A percentile compares a stretch with the other conserved stretches of the same genome.
Conservation (phyloP, 2,113 vertebrate genomes). For the Odontesthes bonariensis region DNA sequence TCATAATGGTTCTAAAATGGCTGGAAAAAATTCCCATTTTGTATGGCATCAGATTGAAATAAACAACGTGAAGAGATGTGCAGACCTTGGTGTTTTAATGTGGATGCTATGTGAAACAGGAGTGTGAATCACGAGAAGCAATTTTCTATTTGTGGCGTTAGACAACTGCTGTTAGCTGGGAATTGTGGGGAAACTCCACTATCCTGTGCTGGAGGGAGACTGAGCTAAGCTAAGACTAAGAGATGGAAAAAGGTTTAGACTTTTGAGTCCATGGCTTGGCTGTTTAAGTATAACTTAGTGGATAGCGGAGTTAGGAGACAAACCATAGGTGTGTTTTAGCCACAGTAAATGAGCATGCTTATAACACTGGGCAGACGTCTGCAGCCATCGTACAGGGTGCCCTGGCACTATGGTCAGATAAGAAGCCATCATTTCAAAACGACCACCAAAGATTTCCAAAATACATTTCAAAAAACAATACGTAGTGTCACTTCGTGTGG, state of each 20-base stretch:
- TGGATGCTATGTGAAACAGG: background rate
- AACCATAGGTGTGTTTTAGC: background rate
- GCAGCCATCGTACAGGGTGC: background rate
- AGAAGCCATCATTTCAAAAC: background rate
- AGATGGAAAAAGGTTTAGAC: background rate
- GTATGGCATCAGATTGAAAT: too few relatives aligned
- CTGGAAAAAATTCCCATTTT: too few relatives aligned
- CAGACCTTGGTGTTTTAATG: background rate
- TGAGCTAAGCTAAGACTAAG: too few relatives aligned
- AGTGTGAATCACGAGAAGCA: background rate
- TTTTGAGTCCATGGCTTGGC: background rate
- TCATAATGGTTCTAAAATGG: too few relatives aligned
- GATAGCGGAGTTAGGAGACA: background rate
- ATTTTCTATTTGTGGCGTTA: background rate
- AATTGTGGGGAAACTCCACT: slow-evolving; percentile 14
- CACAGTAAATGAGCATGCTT: background rate
- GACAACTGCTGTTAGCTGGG: background rate
- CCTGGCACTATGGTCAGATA: background rate
- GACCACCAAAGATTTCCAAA: too few relatives aligned
- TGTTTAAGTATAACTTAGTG: too few relatives aligned
- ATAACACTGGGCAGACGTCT: background rate
- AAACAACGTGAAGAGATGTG: background rate
- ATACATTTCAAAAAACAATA: too few relatives aligned
- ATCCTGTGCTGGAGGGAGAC: background rate
- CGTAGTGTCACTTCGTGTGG: too few relatives aligned